Evolutionary conservation across 1,140 invertebrate genomes (phyloP).

Genomic region (Anagrus nilaparvatae): DNA sequence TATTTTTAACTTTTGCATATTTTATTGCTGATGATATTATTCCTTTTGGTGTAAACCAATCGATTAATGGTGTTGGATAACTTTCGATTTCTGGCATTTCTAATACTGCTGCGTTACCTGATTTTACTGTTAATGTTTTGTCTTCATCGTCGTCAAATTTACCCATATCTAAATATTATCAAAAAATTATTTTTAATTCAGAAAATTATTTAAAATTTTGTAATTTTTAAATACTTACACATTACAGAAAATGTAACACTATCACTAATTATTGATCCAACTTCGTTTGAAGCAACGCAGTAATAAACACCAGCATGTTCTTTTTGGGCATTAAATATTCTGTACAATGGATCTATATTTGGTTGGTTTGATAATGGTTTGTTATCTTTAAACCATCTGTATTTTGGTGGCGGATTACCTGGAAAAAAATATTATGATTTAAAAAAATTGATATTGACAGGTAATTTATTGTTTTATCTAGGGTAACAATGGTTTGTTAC

Average conservation of each 20-base stretch:
- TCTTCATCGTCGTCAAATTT: slow-evolving; percentile 63
- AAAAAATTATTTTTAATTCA: slow-evolving; percentile 13
- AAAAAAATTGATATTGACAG: slow-evolving; percentile 25
- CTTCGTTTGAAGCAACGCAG: slow-evolving; percentile 81
- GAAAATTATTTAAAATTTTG: not conserved
- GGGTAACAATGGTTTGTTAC: not conserved
- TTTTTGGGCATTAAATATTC: slow-evolving; percentile 65
- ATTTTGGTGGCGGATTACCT: slow-evolving; percentile 81
- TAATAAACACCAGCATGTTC: slow-evolving; percentile 81
- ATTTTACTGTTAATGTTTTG: slow-evolving; percentile 54
- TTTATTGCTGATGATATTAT: slow-evolving; percentile 66
- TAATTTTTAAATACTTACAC: slow-evolving; percentile 56
- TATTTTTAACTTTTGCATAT: slow-evolving; percentile 60
- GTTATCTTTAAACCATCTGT: slow-evolving; percentile 83
- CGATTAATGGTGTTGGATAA: slow-evolving; percentile 68
- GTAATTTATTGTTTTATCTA: not conserved
- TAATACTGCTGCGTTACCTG: slow-evolving; percentile 71
- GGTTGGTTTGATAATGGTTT: slow-evolving; percentile 60
- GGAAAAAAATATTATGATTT: slow-evolving; percentile 26
- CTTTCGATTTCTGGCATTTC: slow-evolving; percentile 73
- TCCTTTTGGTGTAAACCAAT: slow-evolving; percentile 70
- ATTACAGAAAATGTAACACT: slow-evolving; percentile 77
- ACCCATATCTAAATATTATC: slow-evolving; percentile 62
- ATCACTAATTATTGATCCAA: slow-evolving; percentile 83
- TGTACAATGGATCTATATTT: slow-evolving; percentile 63